Base-by-base conservation (phyloP, 2,888 invertebrate genomes). In the Adelognathus sp. region DNA sequence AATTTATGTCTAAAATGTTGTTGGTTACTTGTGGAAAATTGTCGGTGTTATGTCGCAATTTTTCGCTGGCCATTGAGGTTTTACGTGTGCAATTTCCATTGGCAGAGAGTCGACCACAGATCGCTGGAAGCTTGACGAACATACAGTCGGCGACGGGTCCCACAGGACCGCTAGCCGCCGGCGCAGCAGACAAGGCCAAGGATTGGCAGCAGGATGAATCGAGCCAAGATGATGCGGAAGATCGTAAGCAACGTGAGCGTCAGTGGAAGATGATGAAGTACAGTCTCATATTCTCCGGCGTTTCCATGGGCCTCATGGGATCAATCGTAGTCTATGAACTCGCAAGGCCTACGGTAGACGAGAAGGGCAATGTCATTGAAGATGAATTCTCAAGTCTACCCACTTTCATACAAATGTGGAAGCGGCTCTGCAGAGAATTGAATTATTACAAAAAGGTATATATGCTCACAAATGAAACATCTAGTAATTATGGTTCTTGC, bases 341-440 rank as follows among this genome's bases (percentile, higher is more conserved):
- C 89, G 97, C 97, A 0, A 94, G 95, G n/a, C 97, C 98, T 0
- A 92, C 93, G 50, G 91, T 93, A 4, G 96, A 95, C 83, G 95
- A 95, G 66, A 93, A 95, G 29, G 97, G 97, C 0, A 93, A 95
- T 67, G 84, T 93, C 3, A 93, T 97, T 6, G 93, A 94, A 84
- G 96, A 97, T 90, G 96, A 96, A 91, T 97, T 95, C 89, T 94
- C 95, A 52, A 90, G 94, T 71, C 92, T 95, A 88, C 96, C 97
- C 0, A 83, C 93, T 0, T 92, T 94, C n/a, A 92, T 95, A 84
- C 97, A 96, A 90, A 95, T 96, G 86, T 89, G 96, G 27, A 93
- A 93, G 79, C 93, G 97, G 63, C 94, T 96, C 79, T 94, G 94
- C 93, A 95, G 94, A 83, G 95, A 96, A 81, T 91, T 96, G 50